Evolutionary conservation across 2,113 vertebrate species (phyloP).

Genomic region (Psammodynastes pulverulentus): DNA sequence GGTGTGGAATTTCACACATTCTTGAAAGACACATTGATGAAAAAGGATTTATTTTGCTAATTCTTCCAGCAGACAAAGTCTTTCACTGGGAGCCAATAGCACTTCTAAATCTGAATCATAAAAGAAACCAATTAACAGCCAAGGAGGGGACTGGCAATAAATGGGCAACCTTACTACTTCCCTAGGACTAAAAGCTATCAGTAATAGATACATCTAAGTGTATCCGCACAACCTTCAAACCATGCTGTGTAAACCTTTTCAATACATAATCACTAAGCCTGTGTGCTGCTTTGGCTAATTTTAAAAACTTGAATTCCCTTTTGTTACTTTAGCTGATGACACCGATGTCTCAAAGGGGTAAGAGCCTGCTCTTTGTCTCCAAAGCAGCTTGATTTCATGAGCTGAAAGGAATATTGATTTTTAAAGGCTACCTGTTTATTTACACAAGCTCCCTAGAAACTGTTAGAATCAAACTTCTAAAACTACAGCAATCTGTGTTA

Average conservation of each 20-base stretch:
- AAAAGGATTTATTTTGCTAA: slow-evolving; percentile 48
- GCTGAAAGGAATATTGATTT: slow-evolving; percentile 23
- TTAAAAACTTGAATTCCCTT: slow-evolving; percentile 29
- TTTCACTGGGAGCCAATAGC: slow-evolving; percentile 35
- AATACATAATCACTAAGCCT: slow-evolving; percentile 6
- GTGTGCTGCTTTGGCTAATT: slow-evolving; percentile 22
- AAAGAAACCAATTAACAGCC: slow-evolving; percentile 56
- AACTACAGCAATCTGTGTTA: slow-evolving; percentile 1
- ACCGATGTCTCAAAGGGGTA: slow-evolving; percentile 20
- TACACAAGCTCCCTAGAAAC: slow-evolving; percentile 20
- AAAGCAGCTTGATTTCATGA: slow-evolving; percentile 30
- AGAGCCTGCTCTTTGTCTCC: slow-evolving; percentile 22
- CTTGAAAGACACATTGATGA: slow-evolving; percentile 49
- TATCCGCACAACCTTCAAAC: not conserved
- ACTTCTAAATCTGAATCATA: slow-evolving; percentile 47
- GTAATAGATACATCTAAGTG: slow-evolving; percentile 31
- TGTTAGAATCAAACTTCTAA: not conserved
- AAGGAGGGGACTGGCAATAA: slow-evolving; percentile 46
- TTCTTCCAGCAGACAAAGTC: slow-evolving; percentile 9
- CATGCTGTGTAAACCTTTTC: slow-evolving; percentile 9
- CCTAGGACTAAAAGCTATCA: slow-evolving; percentile 30
- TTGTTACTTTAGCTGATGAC: slow-evolving; percentile 22
- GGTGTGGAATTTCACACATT: slow-evolving; percentile 66
- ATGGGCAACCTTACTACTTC: slow-evolving; percentile 50
- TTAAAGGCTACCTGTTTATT: slow-evolving; percentile 21